phyloP scores from a whole-genome alignment of 2,113 vertebrate genomes.

The Planiliza haematocheilus region DNA sequence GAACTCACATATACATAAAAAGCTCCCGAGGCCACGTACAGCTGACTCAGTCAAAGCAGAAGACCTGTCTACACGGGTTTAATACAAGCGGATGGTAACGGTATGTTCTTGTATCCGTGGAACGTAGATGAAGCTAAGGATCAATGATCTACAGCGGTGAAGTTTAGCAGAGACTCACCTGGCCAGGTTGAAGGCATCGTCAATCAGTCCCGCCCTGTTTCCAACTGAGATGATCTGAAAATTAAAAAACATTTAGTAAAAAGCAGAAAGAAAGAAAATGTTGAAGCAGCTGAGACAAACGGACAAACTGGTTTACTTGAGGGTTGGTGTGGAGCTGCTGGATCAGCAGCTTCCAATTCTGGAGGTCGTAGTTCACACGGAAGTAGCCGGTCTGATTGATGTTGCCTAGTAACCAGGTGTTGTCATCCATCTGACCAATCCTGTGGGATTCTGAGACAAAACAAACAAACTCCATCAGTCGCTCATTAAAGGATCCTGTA shows the following conservation, averaged over 20 bases:
- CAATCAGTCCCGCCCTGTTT: constrained; percentile 95
- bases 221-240: constrained; percentile 93
- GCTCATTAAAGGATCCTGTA: neutral
- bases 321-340: constrained; percentile 92
- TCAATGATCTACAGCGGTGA: too few species aligned
- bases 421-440: constrained; percentile 86
- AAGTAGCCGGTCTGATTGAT: constrained; percentile 99
- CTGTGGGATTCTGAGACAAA: constrained; percentile 87
- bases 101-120: too few species aligned
- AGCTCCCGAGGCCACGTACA: neutral
- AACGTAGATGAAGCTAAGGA: too few species aligned
- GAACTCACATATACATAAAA: constrained; percentile 1
- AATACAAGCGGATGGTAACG: too few species aligned
- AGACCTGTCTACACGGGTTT: neutral
- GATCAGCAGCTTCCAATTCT: constrained; percentile 95
- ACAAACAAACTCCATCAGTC: neutral
- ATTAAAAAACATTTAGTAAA: neutral
- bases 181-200: constrained; percentile 97
- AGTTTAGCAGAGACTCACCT: constrained; percentile 82
- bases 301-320: constrained; percentile 79
- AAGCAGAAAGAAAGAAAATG: neutral
- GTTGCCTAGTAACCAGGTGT: constrained; percentile 94
- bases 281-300: neutral
- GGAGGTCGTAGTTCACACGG: constrained; percentile 96
- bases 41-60: neutral